Conservation (phyloP, 2,888 invertebrate species). For the Sinodicranocentrus sp. region DNA sequence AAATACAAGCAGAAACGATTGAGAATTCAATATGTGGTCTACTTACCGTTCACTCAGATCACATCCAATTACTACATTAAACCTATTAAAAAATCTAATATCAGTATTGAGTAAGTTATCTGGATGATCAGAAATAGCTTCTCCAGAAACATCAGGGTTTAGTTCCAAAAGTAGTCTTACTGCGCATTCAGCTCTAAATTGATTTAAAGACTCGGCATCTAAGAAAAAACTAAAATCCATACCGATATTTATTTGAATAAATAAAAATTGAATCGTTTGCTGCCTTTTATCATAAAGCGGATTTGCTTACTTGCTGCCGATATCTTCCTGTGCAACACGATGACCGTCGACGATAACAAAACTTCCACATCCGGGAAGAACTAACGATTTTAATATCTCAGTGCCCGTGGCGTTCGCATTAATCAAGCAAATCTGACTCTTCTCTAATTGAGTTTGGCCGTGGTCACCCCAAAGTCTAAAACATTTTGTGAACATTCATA, state of each 20-base stretch:
- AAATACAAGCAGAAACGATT: too few species aligned
- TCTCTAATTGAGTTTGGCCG: conserved; percentile 93
- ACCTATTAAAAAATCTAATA: conserved; percentile 92
- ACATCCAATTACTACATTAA: conserved; percentile 91
- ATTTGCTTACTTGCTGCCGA: conserved; percentile 93
- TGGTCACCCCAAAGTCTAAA: conserved; percentile 98
- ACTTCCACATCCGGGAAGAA: conserved; percentile 95
- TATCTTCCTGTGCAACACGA: conserved; percentile 92
- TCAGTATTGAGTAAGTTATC: conserved; percentile 89
- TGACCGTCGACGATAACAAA: conserved; percentile 96
- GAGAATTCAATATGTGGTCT: too few species aligned
- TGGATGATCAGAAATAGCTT: conserved; percentile 92
- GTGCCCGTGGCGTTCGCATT: conserved; percentile 96
- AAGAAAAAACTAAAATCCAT: conserved; percentile 90
- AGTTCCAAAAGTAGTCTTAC: conserved; percentile 91
- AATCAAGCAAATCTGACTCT: conserved; percentile 93
- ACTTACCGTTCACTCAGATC: conserved; percentile 84
- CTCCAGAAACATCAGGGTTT: conserved; percentile 95
- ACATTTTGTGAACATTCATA: too few species aligned
- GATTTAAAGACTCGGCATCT: conserved; percentile 88
- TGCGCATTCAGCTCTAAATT: conserved; percentile 90
- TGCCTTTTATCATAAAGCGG: not conserved
- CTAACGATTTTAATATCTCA: conserved; percentile 95
- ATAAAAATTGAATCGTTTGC: too few species aligned
- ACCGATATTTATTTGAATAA: not conserved